These are phyloP conservation scores for Thalpophila matura DNA, from an alignment of 2,888 invertebrate species.

Conservation along the genomic window DNA sequence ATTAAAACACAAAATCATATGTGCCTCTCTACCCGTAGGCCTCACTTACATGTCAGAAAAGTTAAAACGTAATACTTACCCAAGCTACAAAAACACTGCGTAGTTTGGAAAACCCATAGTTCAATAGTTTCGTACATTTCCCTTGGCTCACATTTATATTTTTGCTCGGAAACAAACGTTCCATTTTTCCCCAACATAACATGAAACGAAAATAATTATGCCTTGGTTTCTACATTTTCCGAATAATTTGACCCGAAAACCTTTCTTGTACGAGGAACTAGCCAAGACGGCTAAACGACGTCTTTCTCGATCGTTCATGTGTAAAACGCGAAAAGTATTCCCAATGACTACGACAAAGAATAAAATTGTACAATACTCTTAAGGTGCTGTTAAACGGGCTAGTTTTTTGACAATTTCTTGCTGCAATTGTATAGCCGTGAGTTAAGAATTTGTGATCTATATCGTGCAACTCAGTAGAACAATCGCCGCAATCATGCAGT, in stretches of 20 bases:
- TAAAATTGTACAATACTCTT: not conserved
- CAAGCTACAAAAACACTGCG: not conserved
- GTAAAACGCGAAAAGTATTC: slow-evolving; percentile 57
- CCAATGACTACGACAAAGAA: slow-evolving; percentile 46
- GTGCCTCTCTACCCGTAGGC: no score
- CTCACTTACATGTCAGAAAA: no score
- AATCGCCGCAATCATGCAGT: no score
- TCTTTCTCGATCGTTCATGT: slow-evolving; percentile 42
- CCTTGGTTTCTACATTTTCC: slow-evolving; percentile 36
- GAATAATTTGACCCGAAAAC: slow-evolving; percentile 42
- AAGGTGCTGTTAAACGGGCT: no score
- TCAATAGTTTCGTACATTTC: slow-evolving; percentile 27
- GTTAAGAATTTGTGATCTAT: no score
- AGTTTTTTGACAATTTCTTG: no score
- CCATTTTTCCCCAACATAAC: slow-evolving; percentile 5
- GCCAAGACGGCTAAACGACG: slow-evolving; percentile 27
- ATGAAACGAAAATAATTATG: slow-evolving; percentile 44
- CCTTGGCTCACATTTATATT: slow-evolving; percentile 27
- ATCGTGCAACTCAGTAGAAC: no score
- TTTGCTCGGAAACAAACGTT: slow-evolving; percentile 24
- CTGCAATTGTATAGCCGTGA: not conserved
- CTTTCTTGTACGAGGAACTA: slow-evolving; percentile 36
- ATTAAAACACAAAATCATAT: no score
- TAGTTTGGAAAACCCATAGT: not conserved
- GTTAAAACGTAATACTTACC: not conserved